A percentile compares a stretch with the other conserved stretches of the same genome.
Conservation (phyloP, 2,888 invertebrate species). For the Yponomeuta malinellus region DNA sequence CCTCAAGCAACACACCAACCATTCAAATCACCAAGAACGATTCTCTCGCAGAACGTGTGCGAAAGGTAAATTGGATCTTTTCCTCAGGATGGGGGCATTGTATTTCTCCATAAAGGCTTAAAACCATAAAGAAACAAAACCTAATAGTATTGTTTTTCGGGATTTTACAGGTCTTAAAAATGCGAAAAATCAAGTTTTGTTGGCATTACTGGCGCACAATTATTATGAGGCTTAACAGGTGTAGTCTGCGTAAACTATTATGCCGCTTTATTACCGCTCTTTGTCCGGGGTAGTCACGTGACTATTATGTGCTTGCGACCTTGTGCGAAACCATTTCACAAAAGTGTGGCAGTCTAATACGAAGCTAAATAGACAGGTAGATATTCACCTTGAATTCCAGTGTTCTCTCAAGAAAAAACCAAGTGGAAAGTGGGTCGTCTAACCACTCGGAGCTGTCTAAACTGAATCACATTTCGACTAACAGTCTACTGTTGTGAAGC, state of each 20-base stretch:
- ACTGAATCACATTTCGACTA: constrained; percentile 6
- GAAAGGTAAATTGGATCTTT: constrained; percentile 69
- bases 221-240: not conserved
- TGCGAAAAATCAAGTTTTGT: too few species aligned
- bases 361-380: not conserved
- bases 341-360: not conserved
- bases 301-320: not conserved
- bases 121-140: too few species aligned
- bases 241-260: not conserved
- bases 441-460: constrained; percentile 37
- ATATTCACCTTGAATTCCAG: constrained; percentile 34
- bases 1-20: constrained; percentile 31
- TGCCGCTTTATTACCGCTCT: not conserved
- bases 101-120: too few species aligned
- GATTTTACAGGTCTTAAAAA: too few species aligned
- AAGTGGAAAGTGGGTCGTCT: constrained; percentile 52
- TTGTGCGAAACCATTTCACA: constrained; percentile 2
- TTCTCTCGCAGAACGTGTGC: constrained; percentile 80
- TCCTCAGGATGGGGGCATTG: not conserved
- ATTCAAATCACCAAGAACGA: constrained; percentile 80
- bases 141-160: too few species aligned
- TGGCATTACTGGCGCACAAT: not conserved
- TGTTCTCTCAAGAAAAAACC: constrained; percentile 20
- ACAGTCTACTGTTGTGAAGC: constrained; percentile 40
- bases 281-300: not conserved